Evolutionary conservation across 23 tunicate species (phyloP).

Genomic region (Corella eumyota): DNA sequence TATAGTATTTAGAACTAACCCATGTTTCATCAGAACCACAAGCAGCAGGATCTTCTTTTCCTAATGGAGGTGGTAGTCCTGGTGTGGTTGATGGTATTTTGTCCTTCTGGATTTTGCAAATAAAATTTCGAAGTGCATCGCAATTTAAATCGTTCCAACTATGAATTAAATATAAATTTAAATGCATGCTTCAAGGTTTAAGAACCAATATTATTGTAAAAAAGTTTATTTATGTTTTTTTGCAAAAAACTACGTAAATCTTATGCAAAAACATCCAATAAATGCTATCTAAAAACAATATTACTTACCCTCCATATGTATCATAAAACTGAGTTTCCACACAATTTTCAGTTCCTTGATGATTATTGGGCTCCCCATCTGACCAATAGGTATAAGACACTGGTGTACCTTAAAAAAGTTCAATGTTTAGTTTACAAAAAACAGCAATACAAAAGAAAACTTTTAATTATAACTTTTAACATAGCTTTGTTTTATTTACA

Average conservation of each 20-base stretch:
- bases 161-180: not conserved
- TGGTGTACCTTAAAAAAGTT: conserved; percentile 24
- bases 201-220: not conserved
- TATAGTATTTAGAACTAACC: no score
- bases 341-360: conserved; percentile 57
- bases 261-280: no score
- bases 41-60: conserved; percentile 37
- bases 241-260: no score
- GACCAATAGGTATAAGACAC: conserved; percentile 61
- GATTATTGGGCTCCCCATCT: conserved; percentile 64
- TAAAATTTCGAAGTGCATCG: conserved; percentile 46
- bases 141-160: conserved; percentile 90
- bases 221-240: no score
- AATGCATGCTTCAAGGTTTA: not conserved
- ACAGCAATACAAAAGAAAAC: not conserved
- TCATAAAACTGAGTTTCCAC: conserved; percentile 64
- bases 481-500: no score
- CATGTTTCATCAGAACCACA: conserved; percentile 58
- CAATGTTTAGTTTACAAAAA: not conserved
- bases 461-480: no score
- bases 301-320: conserved; percentile 27
- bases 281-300: no score
- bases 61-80: conserved; percentile 45
- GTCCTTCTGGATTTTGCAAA: conserved; percentile 64
- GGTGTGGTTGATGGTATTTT: conserved; percentile 33